phyloP scores from a whole-genome alignment of 2,797 vertebrate species.

The Columba guinea region DNA sequence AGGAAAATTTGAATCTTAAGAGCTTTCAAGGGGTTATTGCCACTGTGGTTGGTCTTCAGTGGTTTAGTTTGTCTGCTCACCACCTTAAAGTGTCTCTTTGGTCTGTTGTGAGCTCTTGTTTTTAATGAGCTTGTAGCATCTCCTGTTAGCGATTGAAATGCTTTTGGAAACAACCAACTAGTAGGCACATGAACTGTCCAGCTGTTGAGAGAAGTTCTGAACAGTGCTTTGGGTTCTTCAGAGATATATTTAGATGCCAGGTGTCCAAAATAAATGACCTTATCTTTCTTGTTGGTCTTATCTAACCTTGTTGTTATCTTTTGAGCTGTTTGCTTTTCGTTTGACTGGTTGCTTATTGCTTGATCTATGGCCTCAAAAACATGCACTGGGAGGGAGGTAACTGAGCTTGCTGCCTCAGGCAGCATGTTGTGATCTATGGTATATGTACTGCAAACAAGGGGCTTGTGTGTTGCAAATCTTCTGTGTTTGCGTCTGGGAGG shows the following conservation, averaged over 20 bases:
- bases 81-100: background rate
- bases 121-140: background rate
- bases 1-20: background rate
- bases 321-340: background rate
- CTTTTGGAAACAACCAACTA: background rate
- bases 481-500: accelerated
- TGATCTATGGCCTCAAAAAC: background rate
- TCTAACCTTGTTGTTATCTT: background rate
- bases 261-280: background rate
- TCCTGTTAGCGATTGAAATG: background rate
- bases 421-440: background rate
- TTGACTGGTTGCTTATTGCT: background rate
- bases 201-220: background rate
- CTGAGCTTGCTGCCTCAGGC: background rate
- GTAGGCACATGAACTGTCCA: background rate
- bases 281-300: background rate
- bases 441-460: background rate
- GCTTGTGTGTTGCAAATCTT: background rate
- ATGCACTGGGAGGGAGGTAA: background rate
- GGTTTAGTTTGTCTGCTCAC: background rate
- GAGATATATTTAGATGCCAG: background rate
- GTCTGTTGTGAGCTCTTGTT: background rate
- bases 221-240: background rate
- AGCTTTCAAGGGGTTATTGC: background rate
- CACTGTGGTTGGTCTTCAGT: background rate